Base-by-base conservation (phyloP, 2,797 vertebrate species). In the Gallinago nigripennis region DNA sequence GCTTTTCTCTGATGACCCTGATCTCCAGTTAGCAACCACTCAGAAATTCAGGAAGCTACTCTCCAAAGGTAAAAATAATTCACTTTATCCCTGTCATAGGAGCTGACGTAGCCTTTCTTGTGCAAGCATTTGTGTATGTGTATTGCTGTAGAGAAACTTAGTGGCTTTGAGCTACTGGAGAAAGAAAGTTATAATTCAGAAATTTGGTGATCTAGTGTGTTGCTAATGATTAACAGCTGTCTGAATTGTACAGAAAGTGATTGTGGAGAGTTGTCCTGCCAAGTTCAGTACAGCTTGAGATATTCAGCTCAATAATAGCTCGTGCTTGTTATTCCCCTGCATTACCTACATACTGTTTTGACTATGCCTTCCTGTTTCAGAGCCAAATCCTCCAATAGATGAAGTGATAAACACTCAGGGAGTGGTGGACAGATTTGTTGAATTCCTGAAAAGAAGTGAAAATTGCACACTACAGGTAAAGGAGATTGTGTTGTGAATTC, bases 331-430 rank as follows among this genome's bases (percentile, higher is more conserved):
- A 5, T 10, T 50, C 5, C 27, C 5, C 37, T 70, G 19, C 11
- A 1, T 12, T 54, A 8, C 16, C 23, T 50, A 3, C 3, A 4
- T 41, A 5, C 48, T 56, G 25, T 51, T 61, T 12, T 96, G 83
- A 94, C 69, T 0, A 71, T 88, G 69, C 35, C 18, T 92, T 93
- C 70, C 37, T 69, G 3, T 98, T 97, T 86, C 96, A 99, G 99
- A 99, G 96, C 99, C 99, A 16, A 99, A 99, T 97, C 99, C 99
- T 94, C 99, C 99, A 19, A 99, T 99, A 95, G 99, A 99, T 91
- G 99, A 99, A 98, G 99, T 99, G 90, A 99, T 99, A 96, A 99
- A 98, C 97, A 99, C 99, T 31, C 96, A 98, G 57, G 99, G 99
- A 92, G 99, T 99, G n/a, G 99, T 99, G 89, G 99, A 99, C 96